Base-by-base conservation (phyloP, 1,140 invertebrate genomes). In the Triops cancriformis region DNA sequence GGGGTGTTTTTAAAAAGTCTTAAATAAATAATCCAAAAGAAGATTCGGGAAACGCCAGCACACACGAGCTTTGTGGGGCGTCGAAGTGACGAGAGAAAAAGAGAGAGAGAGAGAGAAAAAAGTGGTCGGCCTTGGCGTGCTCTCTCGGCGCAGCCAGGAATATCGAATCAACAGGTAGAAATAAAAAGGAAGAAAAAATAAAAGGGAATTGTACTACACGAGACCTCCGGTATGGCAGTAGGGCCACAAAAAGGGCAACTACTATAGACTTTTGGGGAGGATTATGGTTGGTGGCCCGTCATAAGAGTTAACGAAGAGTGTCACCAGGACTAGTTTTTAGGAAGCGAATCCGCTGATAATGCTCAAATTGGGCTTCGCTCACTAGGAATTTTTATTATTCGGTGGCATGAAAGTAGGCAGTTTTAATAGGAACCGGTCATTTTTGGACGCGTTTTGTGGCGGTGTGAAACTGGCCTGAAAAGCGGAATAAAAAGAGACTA, bases 41-140 rank as follows among this genome's bases (percentile, higher is more conserved):
- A 18, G 18, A 64, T 6, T 18, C 51, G 18, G n/a, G 51, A 64
- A 64, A 64, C 10, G n/a, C 31, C 7, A 37, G 7, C 31, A 37
- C 31, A 37, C 31, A 37, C 31, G 31, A 37, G 31, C 31, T 37
- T 64, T 14, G 51, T n/a, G 23, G 23, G 51, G 23, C 14, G 51
- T 23, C 23, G 23, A 64, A 14, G 6, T n/a, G 51, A 64, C 14
- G 51, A 64, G 51, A 64, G 23, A 64, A 6, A n/a, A 23, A 64
- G 6, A 64, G 14, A 3, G 31, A 64, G 23, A 64, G 6, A 64
- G 14, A 3, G 31, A 64, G 23, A 64, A 64, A 64, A 64, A 64
- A 64, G 18, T 64, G 51, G 51, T 64, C 51, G 51, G 23, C 51
- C 51, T 64, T 64, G 51, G 51, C 51, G 51, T 64, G n/a, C 51